Conservation (phyloP, 2,888 invertebrate species). For the Elmis aenea region DNA sequence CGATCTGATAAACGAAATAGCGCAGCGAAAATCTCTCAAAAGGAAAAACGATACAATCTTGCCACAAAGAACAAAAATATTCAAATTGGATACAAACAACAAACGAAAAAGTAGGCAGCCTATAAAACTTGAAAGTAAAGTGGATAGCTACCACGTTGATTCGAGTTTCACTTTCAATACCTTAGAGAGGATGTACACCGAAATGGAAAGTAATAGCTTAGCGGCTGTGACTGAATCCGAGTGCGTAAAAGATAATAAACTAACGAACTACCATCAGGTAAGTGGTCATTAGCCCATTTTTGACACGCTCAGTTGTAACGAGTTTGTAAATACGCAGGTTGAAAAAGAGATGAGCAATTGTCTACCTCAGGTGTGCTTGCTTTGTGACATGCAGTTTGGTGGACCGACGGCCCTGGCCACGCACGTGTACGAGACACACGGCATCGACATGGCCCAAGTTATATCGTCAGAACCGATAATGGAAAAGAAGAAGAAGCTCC, state of each 20-base stretch:
- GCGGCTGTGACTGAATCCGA: too few relatives aligned
- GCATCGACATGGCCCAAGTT: conserved; percentile 47
- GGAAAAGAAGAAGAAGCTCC: conserved; percentile 40
- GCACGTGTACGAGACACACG: conserved; percentile 52
- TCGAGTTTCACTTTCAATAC: conserved; percentile 19
- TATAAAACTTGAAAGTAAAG: conserved; percentile 33
- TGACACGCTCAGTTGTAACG: too few relatives aligned
- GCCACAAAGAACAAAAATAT: conserved; percentile 33
- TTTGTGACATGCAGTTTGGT: conserved; percentile 50
- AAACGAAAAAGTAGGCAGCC: conserved; percentile 45
- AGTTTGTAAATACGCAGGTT: conserved; percentile 22
- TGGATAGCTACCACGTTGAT: not conserved
- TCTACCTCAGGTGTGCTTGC: conserved; percentile 48
- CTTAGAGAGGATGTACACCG: conserved; percentile 39
- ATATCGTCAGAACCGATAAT: conserved; percentile 29
- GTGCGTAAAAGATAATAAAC: too few relatives aligned
- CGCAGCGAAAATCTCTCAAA: conserved; percentile 37
- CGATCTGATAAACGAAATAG: conserved; percentile 39
- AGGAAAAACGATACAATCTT: conserved; percentile 30
- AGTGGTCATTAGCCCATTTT: too few relatives aligned
- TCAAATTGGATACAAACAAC: conserved; percentile 34
- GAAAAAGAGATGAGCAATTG: conserved; percentile 17
- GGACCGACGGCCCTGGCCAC: conserved; percentile 47
- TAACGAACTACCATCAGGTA: too few relatives aligned
- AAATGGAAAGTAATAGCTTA: conserved; percentile 38